Evolutionary conservation across 2,888 invertebrate genomes (phyloP).

Genomic region (Anagyrus pseudococci): DNA sequence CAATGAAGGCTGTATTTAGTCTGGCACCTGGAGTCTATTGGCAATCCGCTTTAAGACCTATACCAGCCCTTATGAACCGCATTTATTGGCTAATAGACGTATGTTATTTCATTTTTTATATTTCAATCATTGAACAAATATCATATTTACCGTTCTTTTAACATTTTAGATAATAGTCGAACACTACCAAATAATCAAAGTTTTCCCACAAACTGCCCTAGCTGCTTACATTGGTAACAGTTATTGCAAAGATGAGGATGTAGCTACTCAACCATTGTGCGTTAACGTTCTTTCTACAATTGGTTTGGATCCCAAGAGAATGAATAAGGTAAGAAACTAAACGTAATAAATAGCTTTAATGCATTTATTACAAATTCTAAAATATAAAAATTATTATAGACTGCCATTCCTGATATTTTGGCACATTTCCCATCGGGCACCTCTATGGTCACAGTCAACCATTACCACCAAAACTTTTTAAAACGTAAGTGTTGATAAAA

Average conservation of each 20-base stretch:
- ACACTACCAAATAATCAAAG: background rate
- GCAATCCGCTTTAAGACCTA: constrained; percentile 4
- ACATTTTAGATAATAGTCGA: constrained; percentile 10
- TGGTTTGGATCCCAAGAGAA: constrained; percentile 15
- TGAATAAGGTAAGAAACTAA: constrained; percentile 19
- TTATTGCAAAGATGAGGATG: constrained; percentile 11
- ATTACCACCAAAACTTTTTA: constrained; percentile 38
- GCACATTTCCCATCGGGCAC: constrained; percentile 40
- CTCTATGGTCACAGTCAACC: constrained; percentile 29
- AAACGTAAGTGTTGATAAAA: constrained; percentile 26
- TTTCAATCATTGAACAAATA: background rate
- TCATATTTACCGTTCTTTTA: background rate
- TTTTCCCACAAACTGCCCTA: constrained; percentile 16
- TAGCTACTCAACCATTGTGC: constrained; percentile 19
- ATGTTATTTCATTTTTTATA: background rate
- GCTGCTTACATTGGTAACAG: constrained; percentile 17
- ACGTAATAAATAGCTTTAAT: background rate
- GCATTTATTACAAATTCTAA: too few species aligned
- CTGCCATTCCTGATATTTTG: constrained; percentile 20
- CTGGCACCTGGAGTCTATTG: constrained; percentile 24
- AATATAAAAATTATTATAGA: constrained; percentile 11
- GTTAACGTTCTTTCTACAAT: constrained; percentile 12
- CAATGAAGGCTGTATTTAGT: constrained; percentile 67
- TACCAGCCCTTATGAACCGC: background rate
- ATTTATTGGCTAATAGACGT: constrained; percentile 11